phyloP scores from a whole-genome alignment of 2,888 invertebrate genomes.

The Aporophyla nigra region DNA sequence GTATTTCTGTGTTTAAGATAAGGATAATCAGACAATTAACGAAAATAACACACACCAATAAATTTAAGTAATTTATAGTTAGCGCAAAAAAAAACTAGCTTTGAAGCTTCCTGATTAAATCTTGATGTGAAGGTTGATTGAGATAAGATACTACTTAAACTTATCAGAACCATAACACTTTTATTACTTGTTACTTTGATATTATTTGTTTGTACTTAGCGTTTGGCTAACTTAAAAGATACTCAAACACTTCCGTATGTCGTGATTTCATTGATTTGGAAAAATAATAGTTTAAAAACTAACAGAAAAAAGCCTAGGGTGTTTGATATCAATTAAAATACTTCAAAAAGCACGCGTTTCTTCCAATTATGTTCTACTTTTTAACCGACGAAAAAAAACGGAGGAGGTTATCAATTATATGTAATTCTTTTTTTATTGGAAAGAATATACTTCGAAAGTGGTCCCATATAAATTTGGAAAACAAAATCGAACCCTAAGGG shows the following conservation, averaged over 20 bases:
- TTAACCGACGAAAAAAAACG: too few species aligned
- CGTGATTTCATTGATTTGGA: too few species aligned
- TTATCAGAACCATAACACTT: conserved; percentile 16
- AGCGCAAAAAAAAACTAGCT: conserved; percentile 17
- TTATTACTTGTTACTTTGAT: neutral
- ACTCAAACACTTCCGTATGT: conserved; percentile 3
- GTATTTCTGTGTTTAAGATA: neutral
- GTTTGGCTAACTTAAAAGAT: neutral
- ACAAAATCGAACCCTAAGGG: too few species aligned
- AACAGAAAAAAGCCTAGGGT: too few species aligned
- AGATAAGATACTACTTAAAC: conserved; percentile 26
- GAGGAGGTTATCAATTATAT: too few species aligned
- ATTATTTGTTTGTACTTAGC: neutral
- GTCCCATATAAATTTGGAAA: too few species aligned
- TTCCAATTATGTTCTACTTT: too few species aligned
- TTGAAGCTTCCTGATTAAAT: conserved; percentile 38
- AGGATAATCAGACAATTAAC: conserved; percentile 8
- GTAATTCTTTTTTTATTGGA: too few species aligned
- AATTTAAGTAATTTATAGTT: conserved; percentile 21
- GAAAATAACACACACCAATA: conserved; percentile 8
- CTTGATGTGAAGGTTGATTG: conserved; percentile 23
- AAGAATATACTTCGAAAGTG: too few species aligned
- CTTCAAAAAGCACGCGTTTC: too few species aligned
- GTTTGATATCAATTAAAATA: too few species aligned
- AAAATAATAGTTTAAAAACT: too few species aligned